Evolutionary conservation across 2,888 invertebrate genomes (phyloP), one percentile per base, ranked within the genome.

Genomic region (Pseudolycoriella hygida): DNA sequence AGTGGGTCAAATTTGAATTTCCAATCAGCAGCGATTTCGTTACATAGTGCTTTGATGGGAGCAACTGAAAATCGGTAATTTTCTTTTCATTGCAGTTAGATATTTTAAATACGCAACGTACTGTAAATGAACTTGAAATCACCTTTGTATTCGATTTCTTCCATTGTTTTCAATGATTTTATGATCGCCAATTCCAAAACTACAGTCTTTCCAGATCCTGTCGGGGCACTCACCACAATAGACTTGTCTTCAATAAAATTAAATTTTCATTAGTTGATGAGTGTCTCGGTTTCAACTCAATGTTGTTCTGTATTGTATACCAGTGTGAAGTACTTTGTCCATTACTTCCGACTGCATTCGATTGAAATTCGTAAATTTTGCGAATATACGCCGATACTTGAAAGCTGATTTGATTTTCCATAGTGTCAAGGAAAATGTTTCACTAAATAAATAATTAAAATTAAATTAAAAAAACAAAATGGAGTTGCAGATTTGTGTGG

Each of bases 181-280:
- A 83, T 67, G 47, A 87, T 77, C 0, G 84, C 82, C 61, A 87
- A 67, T 68, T 87, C 86, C 62, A 86, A 84, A n/a, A 85, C 65
- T 17, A 74, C 79, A 0, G 86, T 87, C 64, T 87, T 87, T 2
- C 86, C 87, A 2, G 84, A 82, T 2, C 85, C 86, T 3, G 86
- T 87, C 0, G 86, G 86, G 1, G 86, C 81, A 49, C 81, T 77
- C 2, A 86, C 69, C 8, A 83, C 81, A 48, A 86, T 58, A 1
- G 82, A 74, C 55, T 73, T 72, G 61, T 84, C 82, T 72, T 14
- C 8, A 25, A 25, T 25, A 6, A 6, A 4, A 8, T 25, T 19
- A 12, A 30, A 25, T 34, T 43, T 32, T 17, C 11, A 37, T 34
- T 17, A 12, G 19, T 15, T 3, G 19, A 41, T 3, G 25, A n/a